Evolutionary conservation across 2,797 vertebrate genomes (phyloP).

Genomic region (Leptatherina wallacei): DNA sequence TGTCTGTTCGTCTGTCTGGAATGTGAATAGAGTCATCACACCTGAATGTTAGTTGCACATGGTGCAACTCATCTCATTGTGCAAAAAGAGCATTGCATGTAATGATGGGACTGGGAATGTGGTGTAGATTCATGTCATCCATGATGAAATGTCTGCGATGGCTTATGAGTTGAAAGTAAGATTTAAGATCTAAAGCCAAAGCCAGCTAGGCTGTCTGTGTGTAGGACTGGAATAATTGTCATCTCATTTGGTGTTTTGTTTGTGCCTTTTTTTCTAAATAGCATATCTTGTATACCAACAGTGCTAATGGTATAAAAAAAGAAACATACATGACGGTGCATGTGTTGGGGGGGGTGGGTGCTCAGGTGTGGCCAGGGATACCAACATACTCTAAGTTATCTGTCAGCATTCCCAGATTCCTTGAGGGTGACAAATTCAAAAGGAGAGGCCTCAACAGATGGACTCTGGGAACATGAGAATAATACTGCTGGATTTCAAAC

Average conservation of each 20-base stretch:
- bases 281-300: constrained; percentile 40
- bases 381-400: constrained; percentile 24
- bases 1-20: constrained; percentile 41
- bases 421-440: constrained; percentile 57
- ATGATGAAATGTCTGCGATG: constrained; percentile 16
- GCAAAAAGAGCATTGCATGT: not conserved
- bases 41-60: constrained; percentile 35
- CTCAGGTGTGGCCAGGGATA: constrained; percentile 55
- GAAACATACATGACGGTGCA: constrained; percentile 30
- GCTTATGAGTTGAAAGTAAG: constrained; percentile 33
- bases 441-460: constrained; percentile 55
- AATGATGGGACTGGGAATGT: constrained; percentile 2
- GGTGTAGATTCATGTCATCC: not conserved
- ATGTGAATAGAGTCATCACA: constrained; percentile 60
- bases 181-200: constrained; percentile 45
- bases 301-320: constrained; percentile 44
- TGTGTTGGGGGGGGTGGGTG: not conserved
- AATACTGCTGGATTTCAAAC: constrained; percentile 51
- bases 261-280: constrained; percentile 51
- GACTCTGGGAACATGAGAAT: constrained; percentile 59
- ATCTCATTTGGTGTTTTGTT: constrained; percentile 31
- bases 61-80: not conserved
- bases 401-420: constrained; percentile 67
- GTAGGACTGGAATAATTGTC: constrained; percentile 35
- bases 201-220: constrained; percentile 45